A percentile compares a stretch with the other conserved stretches of the same genome.
Evolutionary conservation across 2,888 invertebrate species (phyloP).

Genomic region (Eugnorisma glareosa): DNA sequence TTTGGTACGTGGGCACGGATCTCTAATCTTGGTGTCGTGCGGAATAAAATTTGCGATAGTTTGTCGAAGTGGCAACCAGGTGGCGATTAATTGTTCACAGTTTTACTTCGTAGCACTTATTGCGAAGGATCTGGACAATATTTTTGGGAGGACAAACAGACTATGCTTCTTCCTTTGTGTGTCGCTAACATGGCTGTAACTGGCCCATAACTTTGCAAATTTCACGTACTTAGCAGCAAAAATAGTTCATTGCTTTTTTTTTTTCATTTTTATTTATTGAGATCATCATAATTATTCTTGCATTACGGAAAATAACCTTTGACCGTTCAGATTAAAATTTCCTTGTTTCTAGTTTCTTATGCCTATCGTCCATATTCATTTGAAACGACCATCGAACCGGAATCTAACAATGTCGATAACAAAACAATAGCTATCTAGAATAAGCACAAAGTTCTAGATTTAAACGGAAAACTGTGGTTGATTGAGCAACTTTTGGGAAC

Average conservation of each 20-base stretch:
- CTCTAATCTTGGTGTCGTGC: slow-evolving; percentile 57
- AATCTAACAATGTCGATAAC: not conserved
- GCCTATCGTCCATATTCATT: not conserved
- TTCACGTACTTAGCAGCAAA: not conserved
- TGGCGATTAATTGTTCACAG: not conserved
- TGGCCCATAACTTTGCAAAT: not conserved
- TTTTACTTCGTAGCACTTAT: not conserved
- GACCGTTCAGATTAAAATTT: not conserved
- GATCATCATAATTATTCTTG: not conserved
- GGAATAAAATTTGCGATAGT: slow-evolving; percentile 55
- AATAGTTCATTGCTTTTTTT: not conserved
- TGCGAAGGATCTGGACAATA: not conserved
- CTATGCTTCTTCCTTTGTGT: not conserved
- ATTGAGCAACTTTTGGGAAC: slow-evolving; percentile 72
- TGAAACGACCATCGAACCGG: not conserved
- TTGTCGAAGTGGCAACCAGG: not conserved
- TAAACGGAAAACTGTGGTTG: slow-evolving; percentile 73
- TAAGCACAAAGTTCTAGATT: slow-evolving; percentile 57
- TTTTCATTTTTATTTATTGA: not conserved
- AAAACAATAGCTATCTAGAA: slow-evolving; percentile 54
- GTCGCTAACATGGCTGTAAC: no score
- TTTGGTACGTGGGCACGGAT: slow-evolving; percentile 53
- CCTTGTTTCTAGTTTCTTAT: not conserved
- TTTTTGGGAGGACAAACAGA: not conserved
- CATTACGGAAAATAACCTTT: not conserved